Conservation (phyloP, 2,113 vertebrate species). For the Sciurus niger region DNA sequence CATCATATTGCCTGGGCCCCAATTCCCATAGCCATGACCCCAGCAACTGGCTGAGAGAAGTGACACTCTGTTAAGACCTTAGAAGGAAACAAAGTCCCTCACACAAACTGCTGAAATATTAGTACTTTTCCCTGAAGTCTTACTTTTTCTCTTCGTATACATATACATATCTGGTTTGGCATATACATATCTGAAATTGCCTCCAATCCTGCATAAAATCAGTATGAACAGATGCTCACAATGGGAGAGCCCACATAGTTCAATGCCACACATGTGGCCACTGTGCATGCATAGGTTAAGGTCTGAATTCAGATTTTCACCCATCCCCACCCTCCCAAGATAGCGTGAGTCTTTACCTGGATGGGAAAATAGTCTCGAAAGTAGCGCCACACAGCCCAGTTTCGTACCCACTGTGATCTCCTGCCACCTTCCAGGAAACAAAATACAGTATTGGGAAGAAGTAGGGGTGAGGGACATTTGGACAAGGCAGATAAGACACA, state of each 20-base stretch:
- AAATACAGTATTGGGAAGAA: constrained; percentile 43
- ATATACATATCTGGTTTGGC: neutral
- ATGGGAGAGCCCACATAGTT: neutral
- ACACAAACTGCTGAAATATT: neutral
- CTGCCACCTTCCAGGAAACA: constrained; percentile 92
- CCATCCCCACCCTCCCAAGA: neutral
- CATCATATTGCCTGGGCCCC: neutral
- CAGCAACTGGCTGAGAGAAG: neutral
- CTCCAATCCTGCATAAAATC: neutral
- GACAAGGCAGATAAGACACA: neutral
- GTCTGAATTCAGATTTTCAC: neutral
- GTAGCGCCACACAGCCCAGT: constrained; percentile 97
- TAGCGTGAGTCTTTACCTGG: constrained; percentile 89
- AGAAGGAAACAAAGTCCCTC: neutral
- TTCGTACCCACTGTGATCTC: constrained; percentile 97
- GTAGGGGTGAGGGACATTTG: neutral
- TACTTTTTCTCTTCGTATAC: neutral
- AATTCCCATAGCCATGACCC: neutral
- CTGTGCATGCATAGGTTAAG: neutral
- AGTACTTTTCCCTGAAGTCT: neutral
- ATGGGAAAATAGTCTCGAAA: constrained; percentile 98
- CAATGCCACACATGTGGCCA: accelerated
- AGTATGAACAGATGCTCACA: neutral
- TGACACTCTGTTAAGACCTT: neutral
- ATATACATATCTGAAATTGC: neutral